Evolutionary conservation across 1,140 invertebrate species (phyloP).

Genomic region (Mycetomoellerius zeteki): DNA sequence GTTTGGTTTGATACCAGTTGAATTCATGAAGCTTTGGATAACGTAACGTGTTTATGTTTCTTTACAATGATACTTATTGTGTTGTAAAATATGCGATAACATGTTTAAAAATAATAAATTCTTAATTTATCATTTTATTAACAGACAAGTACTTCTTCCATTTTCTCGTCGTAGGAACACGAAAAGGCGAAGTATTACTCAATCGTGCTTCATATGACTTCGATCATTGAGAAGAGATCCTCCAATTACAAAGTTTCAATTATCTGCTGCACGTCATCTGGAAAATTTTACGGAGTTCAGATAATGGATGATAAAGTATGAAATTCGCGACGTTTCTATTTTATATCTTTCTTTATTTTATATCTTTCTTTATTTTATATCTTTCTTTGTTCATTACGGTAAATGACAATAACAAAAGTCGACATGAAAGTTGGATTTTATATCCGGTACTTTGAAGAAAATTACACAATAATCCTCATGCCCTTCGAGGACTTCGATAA

Average conservation of each 20-base stretch:
- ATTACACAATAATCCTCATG: constrained; percentile 42
- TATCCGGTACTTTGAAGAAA: constrained; percentile 47
- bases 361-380: constrained; percentile 38
- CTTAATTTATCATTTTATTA: not conserved
- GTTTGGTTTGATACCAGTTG: too few species aligned
- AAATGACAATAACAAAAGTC: constrained; percentile 61
- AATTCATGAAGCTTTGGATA: too few species aligned
- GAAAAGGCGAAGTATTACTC: constrained; percentile 31
- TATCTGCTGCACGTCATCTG: constrained; percentile 25
- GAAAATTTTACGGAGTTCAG: constrained; percentile 54
- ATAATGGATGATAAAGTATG: constrained; percentile 28
- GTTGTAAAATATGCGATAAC: not conserved
- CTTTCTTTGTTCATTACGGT: constrained; percentile 47
- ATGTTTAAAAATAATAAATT: not conserved
- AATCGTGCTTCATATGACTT: constrained; percentile 43
- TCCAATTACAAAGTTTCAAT: constrained; percentile 62
- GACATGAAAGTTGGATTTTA: constrained; percentile 43
- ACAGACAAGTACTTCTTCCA: not conserved
- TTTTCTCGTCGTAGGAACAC: not conserved
- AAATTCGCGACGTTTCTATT: constrained; percentile 25
- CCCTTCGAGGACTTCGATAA: constrained; percentile 33
- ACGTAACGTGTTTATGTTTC: too few species aligned
- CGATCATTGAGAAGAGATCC: constrained; percentile 45
- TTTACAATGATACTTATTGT: not conserved
- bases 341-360: constrained; percentile 44